Evolutionary conservation across 1,140 invertebrate genomes (phyloP).

Genomic region (Diprion similis): DNA sequence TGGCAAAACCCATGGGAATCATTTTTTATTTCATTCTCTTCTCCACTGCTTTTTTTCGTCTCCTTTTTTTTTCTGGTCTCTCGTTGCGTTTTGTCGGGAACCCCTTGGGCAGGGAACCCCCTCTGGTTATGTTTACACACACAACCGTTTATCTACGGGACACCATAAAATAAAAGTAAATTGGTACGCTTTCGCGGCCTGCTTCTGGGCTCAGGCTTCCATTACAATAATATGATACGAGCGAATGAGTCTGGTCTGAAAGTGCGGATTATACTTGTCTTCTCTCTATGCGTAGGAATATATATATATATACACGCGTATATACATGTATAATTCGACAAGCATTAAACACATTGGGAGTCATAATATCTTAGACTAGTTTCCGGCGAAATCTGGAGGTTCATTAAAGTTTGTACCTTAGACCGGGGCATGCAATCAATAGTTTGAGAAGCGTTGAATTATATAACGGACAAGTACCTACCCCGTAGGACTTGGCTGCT

Average conservation of each 20-base stretch:
- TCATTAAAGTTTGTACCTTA: not conserved
- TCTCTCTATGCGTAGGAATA: too few relatives aligned
- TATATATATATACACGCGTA: too few relatives aligned
- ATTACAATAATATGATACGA: too few relatives aligned
- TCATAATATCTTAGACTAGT: too few relatives aligned
- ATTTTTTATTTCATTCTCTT: slow-evolving; percentile 34
- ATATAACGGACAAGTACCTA: slow-evolving; percentile 49
- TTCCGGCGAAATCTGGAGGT: not conserved
- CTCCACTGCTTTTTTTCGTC: slow-evolving; percentile 10
- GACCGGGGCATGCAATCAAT: slow-evolving; percentile 40
- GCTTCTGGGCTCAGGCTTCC: not conserved
- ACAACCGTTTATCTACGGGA: slow-evolving; percentile 46
- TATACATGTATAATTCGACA: too few relatives aligned
- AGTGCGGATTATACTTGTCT: too few relatives aligned
- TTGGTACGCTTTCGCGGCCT: not conserved
- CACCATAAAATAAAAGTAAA: slow-evolving; percentile 31
- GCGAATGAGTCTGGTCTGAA: too few relatives aligned
- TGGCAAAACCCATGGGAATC: slow-evolving; percentile 50
- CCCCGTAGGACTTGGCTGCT: slow-evolving; percentile 31
- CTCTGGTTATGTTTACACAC: slow-evolving; percentile 48
- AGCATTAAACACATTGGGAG: too few relatives aligned
- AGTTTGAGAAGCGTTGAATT: slow-evolving; percentile 41
- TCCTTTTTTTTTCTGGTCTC: not conserved
- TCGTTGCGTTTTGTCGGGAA: not conserved
- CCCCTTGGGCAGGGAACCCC: slow-evolving; percentile 21